Percentiles rank a stretch among this genome's conserved stretches.
Evolutionary conservation across 2,888 invertebrate genomes (phyloP).

Genomic region (Acanthoscelides obtectus): DNA sequence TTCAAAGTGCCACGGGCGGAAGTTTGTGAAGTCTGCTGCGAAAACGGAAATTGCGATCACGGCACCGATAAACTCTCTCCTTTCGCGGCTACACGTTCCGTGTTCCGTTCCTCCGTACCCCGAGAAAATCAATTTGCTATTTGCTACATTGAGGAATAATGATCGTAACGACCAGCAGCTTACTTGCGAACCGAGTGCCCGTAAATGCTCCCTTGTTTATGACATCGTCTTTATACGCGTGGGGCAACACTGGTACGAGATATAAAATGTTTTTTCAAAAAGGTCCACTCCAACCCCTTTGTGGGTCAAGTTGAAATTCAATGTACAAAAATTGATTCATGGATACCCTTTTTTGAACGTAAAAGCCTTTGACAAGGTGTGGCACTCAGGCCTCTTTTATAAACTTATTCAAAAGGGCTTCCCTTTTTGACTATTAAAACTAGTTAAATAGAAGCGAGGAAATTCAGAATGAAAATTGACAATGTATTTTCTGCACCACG

Average conservation of each 20-base stretch:
- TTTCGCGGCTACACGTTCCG: neutral
- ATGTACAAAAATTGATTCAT: too few relatives aligned
- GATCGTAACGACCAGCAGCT: neutral
- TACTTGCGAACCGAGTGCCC: neutral
- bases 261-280: too few relatives aligned
- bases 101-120: neutral
- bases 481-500: too few relatives aligned
- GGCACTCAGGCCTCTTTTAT: too few relatives aligned
- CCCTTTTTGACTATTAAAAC: too few relatives aligned
- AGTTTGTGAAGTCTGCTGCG: neutral
- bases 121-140: neutral
- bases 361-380: too few relatives aligned
- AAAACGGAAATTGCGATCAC: neutral
- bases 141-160: neutral
- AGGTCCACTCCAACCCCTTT: too few relatives aligned
- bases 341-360: too few relatives aligned
- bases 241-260: neutral
- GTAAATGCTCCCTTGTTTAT: neutral
- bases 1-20: neutral
- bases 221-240: neutral
- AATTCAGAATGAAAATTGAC: too few relatives aligned
- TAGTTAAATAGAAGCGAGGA: too few relatives aligned
- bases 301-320: too few relatives aligned
- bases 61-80: neutral
- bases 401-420: too few relatives aligned